These are phyloP conservation scores for Macrocentrus cingulum DNA, from an alignment of 1,140 invertebrate species.

Conservation along the genomic window DNA sequence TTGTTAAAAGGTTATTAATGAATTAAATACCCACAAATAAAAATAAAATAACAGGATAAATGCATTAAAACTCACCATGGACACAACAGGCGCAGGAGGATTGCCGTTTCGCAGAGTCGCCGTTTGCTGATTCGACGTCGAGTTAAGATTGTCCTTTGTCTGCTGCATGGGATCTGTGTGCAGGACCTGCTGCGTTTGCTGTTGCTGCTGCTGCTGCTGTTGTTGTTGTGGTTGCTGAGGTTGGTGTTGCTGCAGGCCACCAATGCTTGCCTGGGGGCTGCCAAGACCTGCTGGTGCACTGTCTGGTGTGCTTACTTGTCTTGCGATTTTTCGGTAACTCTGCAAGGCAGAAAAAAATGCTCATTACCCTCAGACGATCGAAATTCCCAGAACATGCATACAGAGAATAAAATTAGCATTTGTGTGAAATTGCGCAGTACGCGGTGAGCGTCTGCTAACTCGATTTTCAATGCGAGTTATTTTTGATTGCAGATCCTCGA, in stretches of 20 bases:
- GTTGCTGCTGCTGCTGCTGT: conserved; percentile 47
- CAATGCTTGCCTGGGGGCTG: conserved; percentile 54
- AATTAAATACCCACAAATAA: no score
- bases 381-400: no score
- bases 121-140: conserved; percentile 51
- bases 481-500: not conserved
- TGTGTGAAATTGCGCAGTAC: no score
- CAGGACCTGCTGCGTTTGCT: conserved; percentile 36
- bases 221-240: no score
- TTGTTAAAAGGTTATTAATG: no score
- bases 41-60: not conserved
- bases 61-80: conserved; percentile 48
- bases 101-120: conserved; percentile 54
- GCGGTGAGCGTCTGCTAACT: no score
- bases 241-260: conserved; percentile 49
- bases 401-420: no score
- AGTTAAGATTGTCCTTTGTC: conserved; percentile 55
- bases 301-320: conserved; percentile 57
- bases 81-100: conserved; percentile 53
- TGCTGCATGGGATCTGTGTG: conserved; percentile 58
- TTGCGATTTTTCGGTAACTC: conserved; percentile 57
- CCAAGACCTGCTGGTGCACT: conserved; percentile 54
- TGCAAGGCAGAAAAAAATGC: conserved; percentile 37
- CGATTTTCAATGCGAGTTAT: not conserved
- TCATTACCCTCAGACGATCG: no score